Percentiles rank a stretch among this genome's conserved stretches.
Conservation (phyloP, 2,797 vertebrate genomes). For the Poecilia velifera region DNA sequence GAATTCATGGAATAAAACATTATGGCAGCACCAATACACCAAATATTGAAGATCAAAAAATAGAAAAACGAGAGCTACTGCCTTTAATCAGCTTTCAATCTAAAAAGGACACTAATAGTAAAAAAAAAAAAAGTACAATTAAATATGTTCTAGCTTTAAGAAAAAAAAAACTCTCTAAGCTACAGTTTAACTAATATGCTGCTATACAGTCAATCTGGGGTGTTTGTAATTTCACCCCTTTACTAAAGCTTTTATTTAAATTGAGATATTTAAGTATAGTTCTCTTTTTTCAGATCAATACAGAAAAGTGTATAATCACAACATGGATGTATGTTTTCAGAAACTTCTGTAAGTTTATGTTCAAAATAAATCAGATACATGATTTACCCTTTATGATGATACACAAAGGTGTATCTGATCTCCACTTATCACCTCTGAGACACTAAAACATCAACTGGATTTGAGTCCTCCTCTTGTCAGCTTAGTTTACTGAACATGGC, state of each 20-base stretch:
- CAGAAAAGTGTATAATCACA: neutral
- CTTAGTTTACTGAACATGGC: neutral
- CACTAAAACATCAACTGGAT: neutral
- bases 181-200: neutral
- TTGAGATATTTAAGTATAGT: neutral
- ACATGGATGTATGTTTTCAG: no score
- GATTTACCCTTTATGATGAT: neutral
- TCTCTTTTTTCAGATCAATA: neutral
- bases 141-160: neutral
- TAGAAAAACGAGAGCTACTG: neutral
- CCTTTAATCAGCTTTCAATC: neutral
- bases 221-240: neutral
- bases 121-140: neutral
- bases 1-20: neutral
- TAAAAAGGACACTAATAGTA: neutral
- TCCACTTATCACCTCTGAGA: neutral
- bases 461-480: neutral
- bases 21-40: neutral
- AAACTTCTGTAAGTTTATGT: no score
- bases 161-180: neutral
- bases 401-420: neutral
- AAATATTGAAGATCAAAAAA: neutral
- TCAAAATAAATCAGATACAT: neutral
- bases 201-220: neutral
- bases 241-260: neutral